Conservation (phyloP, 2,113 vertebrate genomes). For the Gobio gobio region DNA sequence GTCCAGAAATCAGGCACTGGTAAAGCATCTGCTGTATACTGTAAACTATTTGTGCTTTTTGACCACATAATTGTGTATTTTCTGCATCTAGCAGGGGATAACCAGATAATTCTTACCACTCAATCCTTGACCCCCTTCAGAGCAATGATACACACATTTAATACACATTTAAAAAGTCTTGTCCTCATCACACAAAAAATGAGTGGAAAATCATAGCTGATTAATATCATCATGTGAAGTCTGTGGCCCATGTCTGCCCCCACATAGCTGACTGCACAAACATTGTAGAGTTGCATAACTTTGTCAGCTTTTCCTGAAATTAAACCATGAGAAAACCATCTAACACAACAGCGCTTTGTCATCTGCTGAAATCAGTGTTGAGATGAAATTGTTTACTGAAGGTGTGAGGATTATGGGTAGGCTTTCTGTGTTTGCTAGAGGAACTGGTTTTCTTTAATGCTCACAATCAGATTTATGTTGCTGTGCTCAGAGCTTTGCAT, state of each 20-base stretch:
- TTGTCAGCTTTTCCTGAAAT: background rate
- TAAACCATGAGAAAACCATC: conserved; percentile 3
- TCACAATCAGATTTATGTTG: background rate
- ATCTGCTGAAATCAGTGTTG: conserved; percentile 9
- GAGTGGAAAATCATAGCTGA: background rate
- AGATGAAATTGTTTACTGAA: conserved; percentile 30
- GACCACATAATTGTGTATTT: background rate
- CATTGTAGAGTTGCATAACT: background rate
- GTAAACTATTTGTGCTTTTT: background rate
- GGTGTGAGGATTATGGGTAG: background rate
- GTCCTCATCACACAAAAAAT: background rate
- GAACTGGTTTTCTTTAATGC: background rate
- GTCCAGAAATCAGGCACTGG: background rate
- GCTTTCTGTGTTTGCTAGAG: background rate
- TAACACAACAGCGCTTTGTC: background rate
- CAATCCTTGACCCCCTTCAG: background rate
- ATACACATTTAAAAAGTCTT: background rate
- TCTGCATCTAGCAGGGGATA: background rate
- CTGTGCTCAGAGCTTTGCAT: background rate
- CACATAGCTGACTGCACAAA: background rate
- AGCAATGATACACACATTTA: background rate
- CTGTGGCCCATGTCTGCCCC: background rate
- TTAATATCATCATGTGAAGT: background rate
- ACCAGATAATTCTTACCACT: background rate
- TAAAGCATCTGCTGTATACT: background rate